phyloP scores from a whole-genome alignment of 2,797 vertebrate species.

The Neostethus bicornis region DNA sequence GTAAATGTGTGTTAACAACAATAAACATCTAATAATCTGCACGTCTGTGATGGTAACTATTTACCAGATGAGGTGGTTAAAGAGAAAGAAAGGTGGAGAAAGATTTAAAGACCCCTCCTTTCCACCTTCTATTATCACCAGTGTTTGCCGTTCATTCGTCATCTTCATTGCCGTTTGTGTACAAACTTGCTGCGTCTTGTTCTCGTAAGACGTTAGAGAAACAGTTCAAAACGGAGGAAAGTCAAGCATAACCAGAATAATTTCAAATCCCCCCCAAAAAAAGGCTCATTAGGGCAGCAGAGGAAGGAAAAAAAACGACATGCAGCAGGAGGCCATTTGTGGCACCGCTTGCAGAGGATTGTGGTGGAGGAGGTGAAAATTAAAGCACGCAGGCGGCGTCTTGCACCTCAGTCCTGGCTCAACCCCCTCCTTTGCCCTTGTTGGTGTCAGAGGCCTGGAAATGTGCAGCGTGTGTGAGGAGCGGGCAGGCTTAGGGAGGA shows the following conservation, averaged over 20 bases:
- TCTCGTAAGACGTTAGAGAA: conserved; percentile 3
- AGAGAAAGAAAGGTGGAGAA: conserved; percentile 14
- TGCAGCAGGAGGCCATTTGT: conserved; percentile 62
- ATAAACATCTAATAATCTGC: conserved; percentile 9
- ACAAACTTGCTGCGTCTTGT: conserved; percentile 18
- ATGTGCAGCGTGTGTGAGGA: conserved; percentile 32
- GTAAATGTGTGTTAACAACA: conserved; percentile 7
- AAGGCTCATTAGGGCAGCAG: conserved; percentile 36
- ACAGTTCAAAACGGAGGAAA: conserved; percentile 4
- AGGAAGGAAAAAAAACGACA: conserved; percentile 41
- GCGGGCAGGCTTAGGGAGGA: conserved; percentile 20
- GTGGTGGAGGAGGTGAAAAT: conserved; percentile 85
- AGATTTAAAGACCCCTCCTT: conserved; percentile 26
- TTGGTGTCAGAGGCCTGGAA: conserved; percentile 33
- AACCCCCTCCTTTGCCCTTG: conserved; percentile 46
- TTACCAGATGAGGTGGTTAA: conserved; percentile 17
- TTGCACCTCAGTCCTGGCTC: conserved; percentile 78
- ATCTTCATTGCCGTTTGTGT: not conserved
- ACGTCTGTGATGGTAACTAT: conserved; percentile 26
- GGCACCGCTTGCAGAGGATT: conserved; percentile 69
- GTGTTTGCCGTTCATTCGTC: conserved; percentile 24
- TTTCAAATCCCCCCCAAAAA: conserved; percentile 21
- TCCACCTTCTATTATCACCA: conserved; percentile 25
- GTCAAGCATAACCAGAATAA: not conserved
- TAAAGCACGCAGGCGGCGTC: conserved; percentile 82